Conservation (phyloP, 2,797 vertebrate genomes). For the Myotis myotis region DNA sequence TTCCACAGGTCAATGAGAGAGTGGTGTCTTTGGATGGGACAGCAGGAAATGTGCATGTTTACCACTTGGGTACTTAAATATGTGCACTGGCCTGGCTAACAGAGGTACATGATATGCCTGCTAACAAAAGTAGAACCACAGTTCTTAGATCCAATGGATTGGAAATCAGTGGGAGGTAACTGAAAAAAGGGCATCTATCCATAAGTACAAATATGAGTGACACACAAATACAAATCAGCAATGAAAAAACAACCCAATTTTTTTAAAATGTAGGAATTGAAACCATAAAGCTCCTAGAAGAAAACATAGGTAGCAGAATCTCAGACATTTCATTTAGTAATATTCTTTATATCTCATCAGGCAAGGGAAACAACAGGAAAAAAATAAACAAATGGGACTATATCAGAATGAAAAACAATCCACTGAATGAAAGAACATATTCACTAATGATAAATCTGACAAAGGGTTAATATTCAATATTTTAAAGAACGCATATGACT, state of each 20-base stretch:
- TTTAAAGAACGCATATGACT: too few species aligned
- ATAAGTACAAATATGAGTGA: neutral
- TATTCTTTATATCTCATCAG: too few species aligned
- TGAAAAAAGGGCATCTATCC: neutral
- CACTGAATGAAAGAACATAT: too few species aligned
- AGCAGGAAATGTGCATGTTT: neutral
- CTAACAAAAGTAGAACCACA: neutral
- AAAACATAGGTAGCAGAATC: too few species aligned
- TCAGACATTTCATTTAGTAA: too few species aligned
- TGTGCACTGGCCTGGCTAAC: neutral
- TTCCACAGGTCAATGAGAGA: neutral
- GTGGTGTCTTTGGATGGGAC: neutral
- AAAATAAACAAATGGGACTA: too few species aligned
- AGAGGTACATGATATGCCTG: neutral
- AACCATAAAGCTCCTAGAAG: too few species aligned
- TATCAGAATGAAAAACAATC: too few species aligned
- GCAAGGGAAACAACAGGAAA: too few species aligned
- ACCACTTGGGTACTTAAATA: neutral
- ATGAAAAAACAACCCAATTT: neutral
- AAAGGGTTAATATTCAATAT: too few species aligned
- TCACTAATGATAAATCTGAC: too few species aligned
- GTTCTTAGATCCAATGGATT: neutral
- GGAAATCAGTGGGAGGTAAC: neutral
- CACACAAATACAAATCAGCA: neutral
- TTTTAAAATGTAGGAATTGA: neutral